Percentiles rank a stretch among this genome's conserved stretches.
phyloP scores from a whole-genome alignment of 1,140 invertebrate genomes.

The Zaprionus tsacasi region DNA sequence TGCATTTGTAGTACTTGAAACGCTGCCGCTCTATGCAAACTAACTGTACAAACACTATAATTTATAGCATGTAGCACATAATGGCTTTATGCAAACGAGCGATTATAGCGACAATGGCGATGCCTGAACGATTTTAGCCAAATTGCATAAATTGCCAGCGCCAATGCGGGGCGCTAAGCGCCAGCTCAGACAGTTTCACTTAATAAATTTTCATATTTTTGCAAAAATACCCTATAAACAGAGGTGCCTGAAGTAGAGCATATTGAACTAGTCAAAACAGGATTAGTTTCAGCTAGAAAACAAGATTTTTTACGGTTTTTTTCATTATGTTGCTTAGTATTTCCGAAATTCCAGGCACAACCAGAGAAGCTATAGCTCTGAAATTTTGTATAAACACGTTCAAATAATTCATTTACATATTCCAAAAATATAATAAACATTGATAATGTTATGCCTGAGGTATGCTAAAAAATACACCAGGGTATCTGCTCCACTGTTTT shows the following conservation, averaged over 20 bases:
- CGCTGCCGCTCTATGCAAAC: slow-evolving; percentile 66
- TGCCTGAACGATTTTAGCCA: slow-evolving; percentile 61
- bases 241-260: not conserved
- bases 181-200: slow-evolving; percentile 32
- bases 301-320: not conserved
- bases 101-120: slow-evolving; percentile 70
- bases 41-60: slow-evolving; percentile 80
- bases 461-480: not conserved
- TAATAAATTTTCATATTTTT: slow-evolving; percentile 30
- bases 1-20: slow-evolving; percentile 73
- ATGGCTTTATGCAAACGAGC: slow-evolving; percentile 80
- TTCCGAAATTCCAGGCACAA: not conserved
- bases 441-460: not conserved
- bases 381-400: not conserved
- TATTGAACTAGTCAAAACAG: not conserved
- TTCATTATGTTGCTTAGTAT: not conserved
- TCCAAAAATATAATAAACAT: not conserved
- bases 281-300: no score
- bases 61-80: slow-evolving; percentile 81
- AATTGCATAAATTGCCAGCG: slow-evolving; percentile 64
- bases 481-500: not conserved
- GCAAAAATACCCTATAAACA: slow-evolving; percentile 24
- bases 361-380: not conserved
- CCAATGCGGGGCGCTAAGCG: slow-evolving; percentile 34
- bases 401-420: not conserved